Conservation (phyloP, 2,888 invertebrate species). For the Dicyrtoma fusca region DNA sequence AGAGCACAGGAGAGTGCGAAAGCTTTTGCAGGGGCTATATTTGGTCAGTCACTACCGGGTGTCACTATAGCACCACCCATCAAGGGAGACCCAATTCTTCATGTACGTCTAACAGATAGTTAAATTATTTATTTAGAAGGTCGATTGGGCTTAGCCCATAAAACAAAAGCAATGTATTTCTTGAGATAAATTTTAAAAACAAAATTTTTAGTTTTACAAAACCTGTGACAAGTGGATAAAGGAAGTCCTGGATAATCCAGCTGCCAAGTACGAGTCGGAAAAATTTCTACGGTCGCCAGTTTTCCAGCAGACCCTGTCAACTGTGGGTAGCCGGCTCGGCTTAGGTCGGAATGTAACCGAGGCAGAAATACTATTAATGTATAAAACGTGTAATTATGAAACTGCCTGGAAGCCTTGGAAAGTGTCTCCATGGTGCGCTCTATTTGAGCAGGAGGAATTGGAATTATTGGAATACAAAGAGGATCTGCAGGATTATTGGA, state of each 20-base stretch:
- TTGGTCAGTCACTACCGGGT: constrained; percentile 58
- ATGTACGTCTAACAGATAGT: constrained; percentile 65
- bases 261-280: constrained; percentile 64
- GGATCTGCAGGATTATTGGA: constrained; percentile 79
- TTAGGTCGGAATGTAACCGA: constrained; percentile 61
- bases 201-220: constrained; percentile 70
- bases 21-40: neutral
- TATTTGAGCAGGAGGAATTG: constrained; percentile 68
- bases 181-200: too few species aligned
- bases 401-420: constrained; percentile 72
- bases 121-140: neutral
- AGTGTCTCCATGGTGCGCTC: constrained; percentile 77
- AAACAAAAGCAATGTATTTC: too few species aligned
- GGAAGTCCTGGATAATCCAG: constrained; percentile 70
- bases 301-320: constrained; percentile 66
- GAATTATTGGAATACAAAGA: constrained; percentile 73
- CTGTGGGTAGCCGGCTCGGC: constrained; percentile 68
- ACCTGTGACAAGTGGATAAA: constrained; percentile 71
- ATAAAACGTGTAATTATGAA: constrained; percentile 77
- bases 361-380: constrained; percentile 69
- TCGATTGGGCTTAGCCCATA: too few species aligned
- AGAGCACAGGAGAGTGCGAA: neutral
- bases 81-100: constrained; percentile 68
- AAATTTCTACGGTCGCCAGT: constrained; percentile 64
- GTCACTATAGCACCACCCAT: constrained; percentile 69